A percentile compares a stretch with the other conserved stretches of the same genome.
Conservation (phyloP, 2,113 vertebrate species). For the Microtus montanus region DNA sequence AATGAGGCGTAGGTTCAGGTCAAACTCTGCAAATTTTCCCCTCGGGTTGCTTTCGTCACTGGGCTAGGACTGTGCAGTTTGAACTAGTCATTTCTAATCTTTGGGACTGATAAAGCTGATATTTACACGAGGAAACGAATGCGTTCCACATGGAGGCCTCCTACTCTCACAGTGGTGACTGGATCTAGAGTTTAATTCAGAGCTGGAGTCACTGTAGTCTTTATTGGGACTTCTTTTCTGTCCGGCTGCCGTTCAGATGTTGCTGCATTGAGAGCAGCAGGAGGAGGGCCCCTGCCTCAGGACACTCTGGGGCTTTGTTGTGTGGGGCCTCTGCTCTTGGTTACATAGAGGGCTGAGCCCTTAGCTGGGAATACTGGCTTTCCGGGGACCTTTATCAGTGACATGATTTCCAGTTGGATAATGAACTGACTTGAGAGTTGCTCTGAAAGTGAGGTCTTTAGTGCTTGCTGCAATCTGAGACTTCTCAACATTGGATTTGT, state of each 20-base stretch:
- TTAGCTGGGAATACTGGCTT: conserved; percentile 82
- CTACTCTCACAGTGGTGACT: not conserved
- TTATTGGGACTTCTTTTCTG: not conserved
- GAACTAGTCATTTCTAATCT: conserved; percentile 24
- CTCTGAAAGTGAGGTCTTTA: conserved; percentile 63
- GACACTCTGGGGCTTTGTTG: conserved; percentile 75
- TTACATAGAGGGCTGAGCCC: conserved; percentile 53
- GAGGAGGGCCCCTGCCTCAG: not conserved
- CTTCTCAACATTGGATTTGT: not conserved
- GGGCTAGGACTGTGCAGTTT: not conserved
- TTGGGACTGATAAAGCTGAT: not conserved
- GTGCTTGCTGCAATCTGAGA: conserved; percentile 56
- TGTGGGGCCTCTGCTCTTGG: conserved; percentile 73
- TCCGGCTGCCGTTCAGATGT: not conserved
- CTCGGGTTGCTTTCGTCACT: not conserved
- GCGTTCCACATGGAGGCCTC: not conserved
- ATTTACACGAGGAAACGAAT: not conserved
- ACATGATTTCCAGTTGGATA: conserved; percentile 84
- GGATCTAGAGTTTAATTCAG: conserved; percentile 33
- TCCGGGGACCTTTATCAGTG: conserved; percentile 82
- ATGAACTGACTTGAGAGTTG: conserved; percentile 81
- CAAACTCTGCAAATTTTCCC: not conserved
- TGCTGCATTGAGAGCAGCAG: not conserved
- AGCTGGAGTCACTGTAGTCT: not conserved
- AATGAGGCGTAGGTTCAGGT: not conserved